These are phyloP conservation scores for Aptenodytes patagonicus DNA, from an alignment of 2,113 vertebrate species.

Conservation along the genomic window DNA sequence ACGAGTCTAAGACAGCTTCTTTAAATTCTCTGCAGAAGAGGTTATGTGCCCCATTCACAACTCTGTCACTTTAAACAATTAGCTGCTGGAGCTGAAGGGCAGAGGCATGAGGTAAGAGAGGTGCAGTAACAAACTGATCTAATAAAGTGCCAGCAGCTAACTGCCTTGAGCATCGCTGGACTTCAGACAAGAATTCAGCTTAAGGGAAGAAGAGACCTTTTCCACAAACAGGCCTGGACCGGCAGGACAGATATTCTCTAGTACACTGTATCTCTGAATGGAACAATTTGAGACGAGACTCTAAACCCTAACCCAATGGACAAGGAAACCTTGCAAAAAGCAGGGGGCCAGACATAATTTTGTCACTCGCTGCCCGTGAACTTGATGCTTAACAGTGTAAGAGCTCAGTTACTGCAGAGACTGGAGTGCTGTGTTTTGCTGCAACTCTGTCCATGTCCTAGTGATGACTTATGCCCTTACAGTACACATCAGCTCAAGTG, in stretches of 20 bases:
- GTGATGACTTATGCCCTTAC: not conserved
- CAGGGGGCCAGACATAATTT: not conserved
- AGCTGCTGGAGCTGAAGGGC: not conserved
- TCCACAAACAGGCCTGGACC: not conserved
- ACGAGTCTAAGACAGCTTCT: not conserved
- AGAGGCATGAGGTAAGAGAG: not conserved
- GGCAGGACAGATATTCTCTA: not conserved
- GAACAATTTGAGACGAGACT: not conserved
- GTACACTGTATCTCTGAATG: not conserved
- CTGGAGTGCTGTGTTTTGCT: not conserved
- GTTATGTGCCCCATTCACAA: not conserved
- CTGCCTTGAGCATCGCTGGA: not conserved
- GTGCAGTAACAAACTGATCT: not conserved
- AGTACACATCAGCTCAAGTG: not conserved
- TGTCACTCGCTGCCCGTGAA: fast-evolving
- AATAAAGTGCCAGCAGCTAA: not conserved
- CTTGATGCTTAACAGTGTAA: not conserved
- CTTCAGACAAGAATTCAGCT: not conserved
- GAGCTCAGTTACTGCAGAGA: not conserved
- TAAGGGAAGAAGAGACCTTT: not conserved
- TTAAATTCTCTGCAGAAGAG: not conserved
- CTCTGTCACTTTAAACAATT: not conserved
- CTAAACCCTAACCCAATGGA: not conserved
- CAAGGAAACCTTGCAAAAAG: not conserved
- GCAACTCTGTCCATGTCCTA: not conserved